These are phyloP conservation scores for Agrochola circellaris DNA, from an alignment of 2,888 invertebrate genomes.

Conservation along the genomic window DNA sequence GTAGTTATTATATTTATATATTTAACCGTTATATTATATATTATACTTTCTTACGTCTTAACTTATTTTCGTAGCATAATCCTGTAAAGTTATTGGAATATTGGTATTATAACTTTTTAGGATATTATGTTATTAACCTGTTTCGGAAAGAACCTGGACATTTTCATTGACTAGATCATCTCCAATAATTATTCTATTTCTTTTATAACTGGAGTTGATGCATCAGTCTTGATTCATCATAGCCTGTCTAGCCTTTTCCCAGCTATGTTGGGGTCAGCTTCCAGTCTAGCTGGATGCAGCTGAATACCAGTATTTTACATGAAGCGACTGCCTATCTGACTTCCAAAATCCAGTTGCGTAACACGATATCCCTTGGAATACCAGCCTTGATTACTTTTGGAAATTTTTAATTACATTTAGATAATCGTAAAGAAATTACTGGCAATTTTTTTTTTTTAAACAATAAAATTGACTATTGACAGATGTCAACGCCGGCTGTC, in stretches of 20 bases:
- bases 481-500: no score
- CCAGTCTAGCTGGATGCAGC: neutral
- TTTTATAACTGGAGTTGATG: neutral
- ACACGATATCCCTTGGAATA: neutral
- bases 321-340: neutral
- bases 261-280: no score
- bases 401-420: no score
- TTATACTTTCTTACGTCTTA: neutral
- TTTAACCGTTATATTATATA: neutral
- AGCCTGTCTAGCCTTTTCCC: no score
- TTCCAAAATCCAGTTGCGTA: neutral
- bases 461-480: no score
- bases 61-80: no score
- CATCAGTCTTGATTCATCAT: neutral
- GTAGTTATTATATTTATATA: neutral
- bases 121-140: neutral
- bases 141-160: neutral
- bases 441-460: no score
- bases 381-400: no score
- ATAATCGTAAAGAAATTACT: no score
- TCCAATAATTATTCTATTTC: neutral
- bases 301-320: neutral
- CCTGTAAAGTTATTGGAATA: neutral
- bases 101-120: neutral
- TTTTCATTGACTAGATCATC: neutral